Percentiles rank a stretch among this genome's conserved stretches.
Conservation (phyloP, 2,113 vertebrate species). For the Paramormyrops kingsleyae region DNA sequence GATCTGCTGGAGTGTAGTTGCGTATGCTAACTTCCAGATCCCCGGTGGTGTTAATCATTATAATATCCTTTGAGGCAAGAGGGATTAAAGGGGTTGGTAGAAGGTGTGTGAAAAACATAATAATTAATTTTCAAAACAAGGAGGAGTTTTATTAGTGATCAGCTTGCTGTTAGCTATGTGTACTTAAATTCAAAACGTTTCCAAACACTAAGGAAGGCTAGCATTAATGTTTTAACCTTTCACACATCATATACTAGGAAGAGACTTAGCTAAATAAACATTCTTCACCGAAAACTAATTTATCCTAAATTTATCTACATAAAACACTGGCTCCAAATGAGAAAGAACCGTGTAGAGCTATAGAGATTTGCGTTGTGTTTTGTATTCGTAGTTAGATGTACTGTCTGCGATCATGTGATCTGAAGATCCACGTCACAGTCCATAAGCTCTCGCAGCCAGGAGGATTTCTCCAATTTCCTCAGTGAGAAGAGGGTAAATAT, state of each 20-base stretch:
- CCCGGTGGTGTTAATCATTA: not conserved
- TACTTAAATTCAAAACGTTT: not conserved
- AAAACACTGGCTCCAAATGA: not conserved
- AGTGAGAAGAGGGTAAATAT: slow-evolving; percentile 4
- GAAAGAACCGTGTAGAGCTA: not conserved
- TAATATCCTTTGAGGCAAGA: not conserved
- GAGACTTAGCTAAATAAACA: not conserved
- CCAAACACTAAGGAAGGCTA: not conserved
- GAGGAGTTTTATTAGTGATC: not conserved
- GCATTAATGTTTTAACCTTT: not conserved
- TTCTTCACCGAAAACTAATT: not conserved
- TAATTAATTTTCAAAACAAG: not conserved
- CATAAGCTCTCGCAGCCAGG: not conserved
- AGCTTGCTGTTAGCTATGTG: not conserved
- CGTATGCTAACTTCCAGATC: not conserved
- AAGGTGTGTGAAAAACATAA: not conserved
- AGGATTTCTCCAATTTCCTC: not conserved
- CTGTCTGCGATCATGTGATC: not conserved
- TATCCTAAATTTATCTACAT: not conserved
- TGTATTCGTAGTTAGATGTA: not conserved
- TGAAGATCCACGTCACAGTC: not conserved
- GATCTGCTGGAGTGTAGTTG: not conserved
- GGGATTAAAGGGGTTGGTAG: not conserved
- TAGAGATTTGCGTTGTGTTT: not conserved
- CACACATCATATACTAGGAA: not conserved